Conservation (phyloP, 2,797 vertebrate genomes). For the Microctenopoma lineatum region DNA sequence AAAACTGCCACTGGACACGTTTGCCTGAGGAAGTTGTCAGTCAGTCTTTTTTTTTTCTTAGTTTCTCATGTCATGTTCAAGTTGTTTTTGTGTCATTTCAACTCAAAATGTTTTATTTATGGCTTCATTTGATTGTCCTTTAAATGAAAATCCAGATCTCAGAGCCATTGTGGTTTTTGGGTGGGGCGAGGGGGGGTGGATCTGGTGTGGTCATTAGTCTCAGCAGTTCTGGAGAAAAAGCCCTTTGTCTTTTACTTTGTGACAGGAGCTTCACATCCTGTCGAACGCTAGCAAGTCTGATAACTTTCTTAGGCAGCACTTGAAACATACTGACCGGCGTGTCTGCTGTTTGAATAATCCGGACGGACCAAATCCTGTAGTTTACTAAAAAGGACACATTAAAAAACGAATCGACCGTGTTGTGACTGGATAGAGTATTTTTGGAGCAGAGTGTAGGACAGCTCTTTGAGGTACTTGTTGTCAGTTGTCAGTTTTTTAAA, state of each 20-base stretch:
- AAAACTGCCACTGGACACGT: conserved; percentile 54
- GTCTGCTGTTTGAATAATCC: conserved; percentile 43
- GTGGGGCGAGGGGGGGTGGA: too few relatives aligned
- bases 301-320: conserved; percentile 60
- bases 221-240: neutral
- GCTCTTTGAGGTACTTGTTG: conserved; percentile 54
- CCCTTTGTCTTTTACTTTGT: neutral
- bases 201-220: conserved; percentile 30
- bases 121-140: conserved; percentile 27
- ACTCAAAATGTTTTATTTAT: conserved; percentile 38
- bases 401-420: conserved; percentile 2
- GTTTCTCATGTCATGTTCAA: conserved; percentile 22
- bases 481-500: conserved; percentile 19
- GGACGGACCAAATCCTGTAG: conserved; percentile 75
- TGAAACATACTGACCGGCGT: conserved; percentile 31
- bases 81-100: conserved; percentile 28
- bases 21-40: conserved; percentile 64
- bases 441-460: conserved; percentile 14
- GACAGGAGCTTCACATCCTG: conserved; percentile 17
- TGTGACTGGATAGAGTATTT: conserved; percentile 29
- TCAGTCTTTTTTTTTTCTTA: neutral
- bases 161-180: neutral
- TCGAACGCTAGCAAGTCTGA: conserved; percentile 37
- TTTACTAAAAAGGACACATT: conserved; percentile 39
- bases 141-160: conserved; percentile 13